These are phyloP conservation scores for Galendromus occidentalis DNA, from an alignment of 1,140 invertebrate genomes.

Conservation along the genomic window DNA sequence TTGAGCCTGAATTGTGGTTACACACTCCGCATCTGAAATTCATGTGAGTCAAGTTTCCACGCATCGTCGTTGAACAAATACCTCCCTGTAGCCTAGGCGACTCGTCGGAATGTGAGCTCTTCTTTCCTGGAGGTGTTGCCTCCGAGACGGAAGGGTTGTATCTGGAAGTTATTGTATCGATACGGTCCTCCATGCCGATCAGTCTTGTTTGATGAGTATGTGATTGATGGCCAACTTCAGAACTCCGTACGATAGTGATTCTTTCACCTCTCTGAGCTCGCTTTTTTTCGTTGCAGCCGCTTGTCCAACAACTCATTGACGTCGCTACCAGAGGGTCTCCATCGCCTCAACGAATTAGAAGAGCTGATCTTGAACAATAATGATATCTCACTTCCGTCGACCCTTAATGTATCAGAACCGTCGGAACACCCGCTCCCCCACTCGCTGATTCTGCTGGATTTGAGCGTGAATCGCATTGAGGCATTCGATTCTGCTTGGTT, in stretches of 20 bases:
- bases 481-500: neutral
- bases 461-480: neutral
- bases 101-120: too few species aligned
- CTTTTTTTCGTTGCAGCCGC: neutral
- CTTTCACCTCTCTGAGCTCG: too few species aligned
- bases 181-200: too few species aligned
- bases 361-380: neutral
- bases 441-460: neutral
- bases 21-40: slow-evolving; percentile 4
- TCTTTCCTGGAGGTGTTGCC: too few species aligned
- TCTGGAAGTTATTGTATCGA: too few species aligned
- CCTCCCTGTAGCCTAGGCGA: too few species aligned
- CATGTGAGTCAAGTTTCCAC: neutral
- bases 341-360: neutral
- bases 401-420: neutral
- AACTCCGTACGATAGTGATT: too few species aligned
- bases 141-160: too few species aligned
- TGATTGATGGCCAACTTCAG: too few species aligned
- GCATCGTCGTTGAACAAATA: too few species aligned
- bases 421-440: neutral
- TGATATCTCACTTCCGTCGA: neutral
- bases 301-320: neutral
- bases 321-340: neutral
- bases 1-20: neutral
- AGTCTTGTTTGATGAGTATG: too few species aligned